phyloP scores from a whole-genome alignment of 2,888 invertebrate species.

The Ypsolopha scabrella region DNA sequence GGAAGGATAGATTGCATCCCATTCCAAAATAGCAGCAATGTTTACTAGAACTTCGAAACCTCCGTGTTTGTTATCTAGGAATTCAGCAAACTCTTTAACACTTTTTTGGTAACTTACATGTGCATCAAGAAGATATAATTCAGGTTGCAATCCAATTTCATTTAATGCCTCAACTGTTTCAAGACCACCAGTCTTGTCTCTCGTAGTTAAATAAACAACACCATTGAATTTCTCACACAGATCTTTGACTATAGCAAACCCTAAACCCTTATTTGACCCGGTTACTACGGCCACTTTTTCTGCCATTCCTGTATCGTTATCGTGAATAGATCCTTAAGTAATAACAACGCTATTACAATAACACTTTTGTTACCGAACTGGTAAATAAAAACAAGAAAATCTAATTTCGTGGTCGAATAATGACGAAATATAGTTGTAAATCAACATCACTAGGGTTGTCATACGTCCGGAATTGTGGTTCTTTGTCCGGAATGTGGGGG shows the following conservation, averaged over 20 bases:
- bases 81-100: slow-evolving; percentile 67
- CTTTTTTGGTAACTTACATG: slow-evolving; percentile 68
- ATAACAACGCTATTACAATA: too few relatives aligned
- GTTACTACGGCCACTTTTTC: slow-evolving; percentile 69
- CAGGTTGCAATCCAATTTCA: slow-evolving; percentile 59
- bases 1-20: slow-evolving; percentile 41
- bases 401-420: too few relatives aligned
- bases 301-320: slow-evolving; percentile 25
- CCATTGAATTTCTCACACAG: slow-evolving; percentile 76
- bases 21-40: slow-evolving; percentile 74
- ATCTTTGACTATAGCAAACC: slow-evolving; percentile 75
- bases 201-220: slow-evolving; percentile 77
- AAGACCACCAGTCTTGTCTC: slow-evolving; percentile 67
- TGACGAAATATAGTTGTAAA: too few relatives aligned
- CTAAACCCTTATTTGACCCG: slow-evolving; percentile 79
- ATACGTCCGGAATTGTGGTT: too few relatives aligned
- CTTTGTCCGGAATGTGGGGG: too few relatives aligned
- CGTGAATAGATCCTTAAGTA: too few relatives aligned
- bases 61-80: slow-evolving; percentile 71
- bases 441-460: too few relatives aligned
- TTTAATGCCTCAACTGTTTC: slow-evolving; percentile 71
- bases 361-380: too few relatives aligned
- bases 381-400: too few relatives aligned
- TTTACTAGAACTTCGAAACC: slow-evolving; percentile 81
- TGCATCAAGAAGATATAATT: slow-evolving; percentile 76